These are phyloP conservation scores for Momotus momota DNA, from an alignment of 2,797 vertebrate species.

Conservation along the genomic window DNA sequence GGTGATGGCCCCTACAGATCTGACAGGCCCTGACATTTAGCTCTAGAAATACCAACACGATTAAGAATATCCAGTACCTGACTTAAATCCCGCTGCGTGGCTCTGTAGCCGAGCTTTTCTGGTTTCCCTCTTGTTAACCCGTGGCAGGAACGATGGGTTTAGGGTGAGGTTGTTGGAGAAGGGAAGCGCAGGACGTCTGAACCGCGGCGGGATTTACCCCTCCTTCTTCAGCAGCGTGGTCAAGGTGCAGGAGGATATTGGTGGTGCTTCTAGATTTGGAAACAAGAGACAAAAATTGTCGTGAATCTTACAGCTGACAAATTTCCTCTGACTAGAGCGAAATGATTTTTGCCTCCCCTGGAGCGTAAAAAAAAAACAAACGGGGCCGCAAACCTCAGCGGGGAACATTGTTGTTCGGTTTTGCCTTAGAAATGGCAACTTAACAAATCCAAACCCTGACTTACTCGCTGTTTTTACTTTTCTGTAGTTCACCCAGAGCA, in stretches of 20 bases:
- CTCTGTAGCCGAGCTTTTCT: neutral
- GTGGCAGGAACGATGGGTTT: neutral
- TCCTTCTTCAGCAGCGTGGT: neutral
- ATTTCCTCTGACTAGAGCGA: neutral
- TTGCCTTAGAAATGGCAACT: neutral
- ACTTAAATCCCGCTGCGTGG: neutral
- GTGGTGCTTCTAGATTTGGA: neutral
- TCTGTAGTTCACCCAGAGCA: conserved; percentile 95
- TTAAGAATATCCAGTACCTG: neutral
- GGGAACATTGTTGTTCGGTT: neutral
- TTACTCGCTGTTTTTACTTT: neutral
- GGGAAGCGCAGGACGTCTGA: neutral
- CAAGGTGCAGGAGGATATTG: neutral
- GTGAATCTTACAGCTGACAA: neutral
- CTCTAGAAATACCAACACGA: neutral
- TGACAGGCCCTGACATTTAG: neutral
- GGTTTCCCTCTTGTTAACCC: neutral
- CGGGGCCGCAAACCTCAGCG: neutral
- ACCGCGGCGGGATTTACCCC: neutral
- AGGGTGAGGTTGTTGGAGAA: neutral
- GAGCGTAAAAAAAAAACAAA: neutral
- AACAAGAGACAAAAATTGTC: neutral
- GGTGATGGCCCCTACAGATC: conserved; percentile 76
- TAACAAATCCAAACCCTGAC: neutral
- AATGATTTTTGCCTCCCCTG: neutral